Conservation (phyloP, 2,888 invertebrate species). For the Drosophila tripunctata region DNA sequence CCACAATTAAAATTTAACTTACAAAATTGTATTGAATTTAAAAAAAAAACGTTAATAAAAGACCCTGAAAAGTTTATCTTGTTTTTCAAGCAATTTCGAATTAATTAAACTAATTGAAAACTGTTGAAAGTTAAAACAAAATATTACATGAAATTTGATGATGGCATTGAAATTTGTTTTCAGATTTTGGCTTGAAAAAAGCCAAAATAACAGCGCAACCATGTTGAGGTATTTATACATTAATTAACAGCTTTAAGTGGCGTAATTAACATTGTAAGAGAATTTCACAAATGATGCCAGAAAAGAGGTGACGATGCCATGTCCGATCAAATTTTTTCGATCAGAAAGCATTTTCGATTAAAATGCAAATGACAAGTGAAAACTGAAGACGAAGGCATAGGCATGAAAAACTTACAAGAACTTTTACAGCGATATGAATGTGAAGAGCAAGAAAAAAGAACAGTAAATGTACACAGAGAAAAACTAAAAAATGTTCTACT, state of each 20-base stretch:
- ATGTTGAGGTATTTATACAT: not conserved
- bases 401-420: conserved; percentile 36
- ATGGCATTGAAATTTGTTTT: no score
- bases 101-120: no score
- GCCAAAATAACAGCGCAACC: not conserved
- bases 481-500: no score
- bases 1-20: no score
- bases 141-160: no score
- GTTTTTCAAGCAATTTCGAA: no score
- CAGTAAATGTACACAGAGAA: no score
- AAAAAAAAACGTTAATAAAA: no score
- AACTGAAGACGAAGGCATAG: conserved; percentile 29
- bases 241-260: not conserved
- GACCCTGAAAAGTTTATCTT: no score
- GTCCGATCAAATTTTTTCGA: conserved; percentile 52
- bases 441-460: conserved; percentile 25
- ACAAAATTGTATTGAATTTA: no score
- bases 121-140: no score
- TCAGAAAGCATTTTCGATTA: conserved; percentile 42
- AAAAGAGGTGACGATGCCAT: conserved; percentile 9
- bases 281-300: not conserved
- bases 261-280: conserved; percentile 4
- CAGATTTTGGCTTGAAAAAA: not conserved
- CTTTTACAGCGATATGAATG: conserved; percentile 40
- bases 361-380: conserved; percentile 61